These are phyloP conservation scores for Leptinotarsa peninsularis DNA, from an alignment of 2,888 invertebrate genomes.

Conservation along the genomic window DNA sequence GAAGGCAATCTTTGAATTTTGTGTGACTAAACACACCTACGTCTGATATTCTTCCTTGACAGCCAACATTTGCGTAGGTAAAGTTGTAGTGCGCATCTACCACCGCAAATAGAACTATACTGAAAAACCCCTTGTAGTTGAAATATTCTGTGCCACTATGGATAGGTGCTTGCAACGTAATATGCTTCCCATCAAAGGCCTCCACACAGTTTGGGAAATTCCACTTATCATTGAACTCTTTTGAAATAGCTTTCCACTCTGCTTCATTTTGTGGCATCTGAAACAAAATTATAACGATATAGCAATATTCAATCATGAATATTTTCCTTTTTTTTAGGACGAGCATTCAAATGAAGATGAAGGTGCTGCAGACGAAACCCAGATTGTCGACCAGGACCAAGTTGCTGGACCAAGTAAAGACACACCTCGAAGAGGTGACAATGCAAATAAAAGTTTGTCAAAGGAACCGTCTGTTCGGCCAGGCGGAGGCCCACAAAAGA, in stretches of 20 bases:
- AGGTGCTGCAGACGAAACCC: constrained; percentile 23
- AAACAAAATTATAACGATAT: constrained; percentile 30
- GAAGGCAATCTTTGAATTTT: constrained; percentile 20
- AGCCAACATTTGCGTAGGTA: too few relatives aligned
- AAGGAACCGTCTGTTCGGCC: constrained; percentile 2
- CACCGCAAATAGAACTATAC: constrained; percentile 59
- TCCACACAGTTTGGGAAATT: constrained; percentile 42
- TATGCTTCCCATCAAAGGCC: constrained; percentile 60
- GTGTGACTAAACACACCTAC: background rate
- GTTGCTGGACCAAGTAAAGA: background rate
- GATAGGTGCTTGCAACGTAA: constrained; percentile 52
- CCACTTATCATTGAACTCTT: constrained; percentile 29
- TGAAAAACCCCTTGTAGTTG: constrained; percentile 58
- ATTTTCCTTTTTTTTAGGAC: constrained; percentile 19
- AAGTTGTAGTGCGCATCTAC: constrained; percentile 57
- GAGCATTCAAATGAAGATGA: constrained; percentile 29
- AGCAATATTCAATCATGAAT: background rate
- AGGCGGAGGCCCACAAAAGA: background rate
- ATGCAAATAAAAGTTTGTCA: background rate
- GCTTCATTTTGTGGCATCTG: constrained; percentile 32
- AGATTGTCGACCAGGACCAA: constrained; percentile 25
- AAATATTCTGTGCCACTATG: constrained; percentile 53
- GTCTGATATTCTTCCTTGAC: too few relatives aligned
- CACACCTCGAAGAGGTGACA: background rate
- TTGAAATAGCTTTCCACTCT: constrained; percentile 29